These are phyloP conservation scores for Caenorhabditis tropicalis DNA, from an alignment of 1,140 invertebrate genomes.

Conservation along the genomic window DNA sequence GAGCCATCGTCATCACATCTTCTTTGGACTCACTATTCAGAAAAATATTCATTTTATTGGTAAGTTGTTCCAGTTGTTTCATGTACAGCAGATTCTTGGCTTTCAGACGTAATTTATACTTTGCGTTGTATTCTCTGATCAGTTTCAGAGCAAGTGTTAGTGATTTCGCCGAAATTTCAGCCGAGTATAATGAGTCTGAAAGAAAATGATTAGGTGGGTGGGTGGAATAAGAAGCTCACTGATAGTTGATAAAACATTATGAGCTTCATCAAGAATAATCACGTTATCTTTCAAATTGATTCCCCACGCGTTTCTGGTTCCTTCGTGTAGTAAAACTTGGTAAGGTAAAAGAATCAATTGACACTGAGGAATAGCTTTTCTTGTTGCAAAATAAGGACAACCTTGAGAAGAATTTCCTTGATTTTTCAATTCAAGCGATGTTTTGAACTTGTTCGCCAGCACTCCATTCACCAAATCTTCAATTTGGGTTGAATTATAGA, in stretches of 20 bases:
- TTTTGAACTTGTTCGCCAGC: slow-evolving; percentile 41
- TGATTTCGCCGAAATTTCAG: slow-evolving; percentile 78
- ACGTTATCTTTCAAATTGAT: slow-evolving; percentile 84
- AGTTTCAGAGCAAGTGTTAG: slow-evolving; percentile 72
- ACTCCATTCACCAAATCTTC: slow-evolving; percentile 64
- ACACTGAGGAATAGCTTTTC: slow-evolving; percentile 58
- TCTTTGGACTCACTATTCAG: background rate
- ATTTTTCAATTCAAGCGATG: background rate
- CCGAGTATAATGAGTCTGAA: slow-evolving; percentile 59
- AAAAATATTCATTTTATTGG: slow-evolving; percentile 79
- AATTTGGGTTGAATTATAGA: slow-evolving; percentile 60
- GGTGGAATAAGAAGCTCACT: slow-evolving; percentile 77
- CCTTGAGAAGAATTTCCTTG: slow-evolving; percentile 33
- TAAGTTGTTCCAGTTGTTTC: slow-evolving; percentile 79
- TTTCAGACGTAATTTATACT: slow-evolving; percentile 77
- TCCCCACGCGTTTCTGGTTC: slow-evolving; percentile 83
- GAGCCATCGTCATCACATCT: slow-evolving; percentile 24
- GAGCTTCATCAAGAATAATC: slow-evolving; percentile 94
- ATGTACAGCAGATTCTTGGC: slow-evolving; percentile 84
- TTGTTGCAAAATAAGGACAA: slow-evolving; percentile 69
- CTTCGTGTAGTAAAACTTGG: slow-evolving; percentile 82
- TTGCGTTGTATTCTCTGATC: slow-evolving; percentile 27
- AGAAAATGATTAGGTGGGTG: background rate
- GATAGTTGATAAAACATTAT: slow-evolving; percentile 91
- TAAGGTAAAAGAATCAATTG: slow-evolving; percentile 74